Evolutionary conservation across 2,113 vertebrate genomes (phyloP), one percentile per base, ranked within the genome.

Genomic region (Prunella fulvescens): DNA sequence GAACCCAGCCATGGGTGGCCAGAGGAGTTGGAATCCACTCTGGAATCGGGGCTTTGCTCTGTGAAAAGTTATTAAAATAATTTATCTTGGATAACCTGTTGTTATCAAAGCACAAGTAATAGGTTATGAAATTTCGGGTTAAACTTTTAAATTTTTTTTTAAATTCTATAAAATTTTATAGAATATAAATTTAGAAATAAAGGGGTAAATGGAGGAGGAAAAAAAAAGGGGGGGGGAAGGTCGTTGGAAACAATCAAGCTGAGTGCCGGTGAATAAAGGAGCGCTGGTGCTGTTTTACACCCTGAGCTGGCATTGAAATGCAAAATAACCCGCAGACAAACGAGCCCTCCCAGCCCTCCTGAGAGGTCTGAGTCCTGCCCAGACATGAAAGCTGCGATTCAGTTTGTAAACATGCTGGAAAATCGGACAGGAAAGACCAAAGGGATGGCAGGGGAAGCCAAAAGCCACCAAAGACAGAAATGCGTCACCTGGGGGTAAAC

Each of bases 401-500:
- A 6, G 26, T 77, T 79, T 61, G 70, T 33, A 47, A 93, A 81
- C 61, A 72, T 57, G 3, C 42, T 39, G 72, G 69, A 33, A n/a
- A 74, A 47, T 6, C 14, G 20, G 76, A 40, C 86, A 65, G 60
- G 18, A n/a, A 51, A 57, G 20, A 39, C 6, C 60, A 10, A 78
- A 67, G 33, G 62, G 57, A 31, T 53, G 31, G 5, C 10, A 7
- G n/a, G 40, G 65, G 35, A 71, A 65, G 26, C 33, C 67, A 53
- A 53, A 45, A 58, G 11, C 22, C 66, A 0, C 3, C 45, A 1
- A 19, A 24, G 48, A 17, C 57, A 73, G 17, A 7, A 51, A 26
- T 18, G 22, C 3, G 7, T 14, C 26, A 0, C 6, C 4, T 7
- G 56, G 18, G 26, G 20, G 11, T 23, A 7, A 15, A 35, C 28